These are phyloP conservation scores for Clarias gariepinus DNA, from an alignment of 2,113 vertebrate species.

Conservation along the genomic window DNA sequence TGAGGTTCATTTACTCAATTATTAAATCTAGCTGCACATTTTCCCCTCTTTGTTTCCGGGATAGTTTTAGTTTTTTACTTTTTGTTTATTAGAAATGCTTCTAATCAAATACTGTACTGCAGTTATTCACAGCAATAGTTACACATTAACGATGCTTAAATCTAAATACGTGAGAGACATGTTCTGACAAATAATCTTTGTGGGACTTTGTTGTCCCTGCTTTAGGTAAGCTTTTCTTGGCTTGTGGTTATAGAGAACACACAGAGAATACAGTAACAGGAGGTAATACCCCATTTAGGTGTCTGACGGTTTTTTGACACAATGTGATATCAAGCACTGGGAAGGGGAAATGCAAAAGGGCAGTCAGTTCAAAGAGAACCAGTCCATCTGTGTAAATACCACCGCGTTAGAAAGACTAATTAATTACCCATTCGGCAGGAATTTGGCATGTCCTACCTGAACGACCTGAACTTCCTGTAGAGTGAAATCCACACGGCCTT, in stretches of 20 bases:
- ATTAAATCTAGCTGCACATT: slow-evolving; percentile 49
- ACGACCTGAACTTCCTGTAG: slow-evolving; percentile 38
- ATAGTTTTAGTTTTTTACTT: slow-evolving; percentile 12
- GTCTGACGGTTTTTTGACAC: slow-evolving; percentile 58
- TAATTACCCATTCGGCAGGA: slow-evolving; percentile 62
- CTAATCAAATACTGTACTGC: neutral
- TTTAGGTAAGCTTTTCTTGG: slow-evolving; percentile 34
- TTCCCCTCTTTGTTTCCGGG: slow-evolving; percentile 58
- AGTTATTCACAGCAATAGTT: slow-evolving; percentile 18
- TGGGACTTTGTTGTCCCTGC: slow-evolving; percentile 8
- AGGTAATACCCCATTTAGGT: slow-evolving; percentile 47
- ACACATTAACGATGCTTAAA: neutral
- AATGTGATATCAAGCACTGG: slow-evolving; percentile 59
- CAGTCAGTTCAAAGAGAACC: slow-evolving; percentile 62
- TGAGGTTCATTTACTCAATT: neutral
- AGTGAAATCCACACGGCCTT: slow-evolving; percentile 38
- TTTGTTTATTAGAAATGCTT: slow-evolving; percentile 3
- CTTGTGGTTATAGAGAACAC: slow-evolving; percentile 10
- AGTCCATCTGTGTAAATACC: slow-evolving; percentile 72
- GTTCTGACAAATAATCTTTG: slow-evolving; percentile 13
- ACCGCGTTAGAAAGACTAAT: slow-evolving; percentile 60
- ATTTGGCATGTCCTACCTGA: slow-evolving; percentile 39
- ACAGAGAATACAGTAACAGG: slow-evolving; percentile 49
- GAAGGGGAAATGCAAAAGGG: slow-evolving; percentile 60
- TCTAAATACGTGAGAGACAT: slow-evolving; percentile 15